A percentile compares a stretch with the other conserved stretches of the same genome.
phyloP scores from a whole-genome alignment of 2,888 invertebrate genomes.

The Microctonus hyperodae region DNA sequence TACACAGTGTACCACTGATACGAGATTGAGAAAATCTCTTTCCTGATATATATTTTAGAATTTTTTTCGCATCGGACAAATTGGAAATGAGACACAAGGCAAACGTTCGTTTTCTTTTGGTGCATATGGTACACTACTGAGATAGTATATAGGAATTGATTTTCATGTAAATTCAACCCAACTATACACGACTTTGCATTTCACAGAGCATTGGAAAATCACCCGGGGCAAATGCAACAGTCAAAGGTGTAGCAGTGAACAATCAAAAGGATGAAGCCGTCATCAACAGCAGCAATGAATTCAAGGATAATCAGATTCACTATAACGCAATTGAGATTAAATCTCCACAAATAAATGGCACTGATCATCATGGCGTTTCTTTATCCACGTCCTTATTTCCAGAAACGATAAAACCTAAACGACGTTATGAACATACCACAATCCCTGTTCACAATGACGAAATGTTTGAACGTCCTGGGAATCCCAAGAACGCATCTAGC shows the following conservation, averaged over 20 bases:
- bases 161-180: neutral
- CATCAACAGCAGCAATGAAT: neutral
- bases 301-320: neutral
- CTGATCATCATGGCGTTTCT: slow-evolving; percentile 11
- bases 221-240: neutral
- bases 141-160: slow-evolving; percentile 9
- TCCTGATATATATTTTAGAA: neutral
- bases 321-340: neutral
- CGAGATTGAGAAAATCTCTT: neutral
- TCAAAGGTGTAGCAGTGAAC: neutral
- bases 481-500: neutral
- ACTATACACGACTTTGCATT: neutral
- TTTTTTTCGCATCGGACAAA: neutral
- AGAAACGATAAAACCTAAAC: neutral
- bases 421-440: neutral
- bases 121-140: neutral
- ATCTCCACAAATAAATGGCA: slow-evolving; percentile 5
- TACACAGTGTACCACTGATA: neutral
- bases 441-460: neutral
- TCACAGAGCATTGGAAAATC: neutral
- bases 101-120: neutral
- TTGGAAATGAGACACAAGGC: neutral
- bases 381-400: neutral
- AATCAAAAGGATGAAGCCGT: neutral
- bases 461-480: neutral